phyloP scores from a whole-genome alignment of 2,888 invertebrate genomes.

The Caenorhabditis drosophilae region DNA sequence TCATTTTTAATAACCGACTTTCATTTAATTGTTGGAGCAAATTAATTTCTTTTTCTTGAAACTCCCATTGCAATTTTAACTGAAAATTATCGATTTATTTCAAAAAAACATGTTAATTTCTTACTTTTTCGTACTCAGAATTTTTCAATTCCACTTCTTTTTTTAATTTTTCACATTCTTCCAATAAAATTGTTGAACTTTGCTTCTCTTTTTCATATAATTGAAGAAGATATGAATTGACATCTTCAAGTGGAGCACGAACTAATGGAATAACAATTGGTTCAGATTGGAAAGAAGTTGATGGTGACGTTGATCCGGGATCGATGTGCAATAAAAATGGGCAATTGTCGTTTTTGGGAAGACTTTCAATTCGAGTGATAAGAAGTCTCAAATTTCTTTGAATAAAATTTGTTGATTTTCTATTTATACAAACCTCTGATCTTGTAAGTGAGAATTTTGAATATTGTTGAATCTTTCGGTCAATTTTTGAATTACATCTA shows the following conservation, averaged over 20 bases:
- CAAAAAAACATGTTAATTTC: no score
- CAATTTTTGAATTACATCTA: background rate
- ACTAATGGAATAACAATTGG: constrained; percentile 3
- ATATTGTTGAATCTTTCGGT: constrained; percentile 1
- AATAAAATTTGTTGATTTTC: background rate
- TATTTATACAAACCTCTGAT: constrained; percentile 5
- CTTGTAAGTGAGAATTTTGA: constrained; percentile 2
- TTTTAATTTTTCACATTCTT: constrained; percentile 9
- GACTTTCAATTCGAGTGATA: constrained; percentile 5
- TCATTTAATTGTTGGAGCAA: constrained; percentile 15
- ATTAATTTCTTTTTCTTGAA: constrained; percentile 25
- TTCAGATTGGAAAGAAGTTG: background rate
- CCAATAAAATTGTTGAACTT: constrained; percentile 4
- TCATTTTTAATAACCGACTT: background rate
- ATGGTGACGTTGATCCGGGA: background rate
- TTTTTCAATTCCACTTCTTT: constrained; percentile 8
- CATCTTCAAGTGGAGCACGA: constrained; percentile 7
- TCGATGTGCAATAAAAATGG: constrained; percentile 21
- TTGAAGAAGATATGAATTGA: constrained; percentile 8
- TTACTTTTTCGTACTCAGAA: constrained; percentile 13
- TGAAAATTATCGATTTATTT: constrained; percentile 5
- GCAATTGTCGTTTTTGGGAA: background rate
- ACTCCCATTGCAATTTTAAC: constrained; percentile 20
- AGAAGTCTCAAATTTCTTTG: background rate
- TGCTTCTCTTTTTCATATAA: constrained; percentile 18